These are phyloP conservation scores for Leptocoma aspasia DNA, from an alignment of 2,113 vertebrate genomes.

Conservation along the genomic window DNA sequence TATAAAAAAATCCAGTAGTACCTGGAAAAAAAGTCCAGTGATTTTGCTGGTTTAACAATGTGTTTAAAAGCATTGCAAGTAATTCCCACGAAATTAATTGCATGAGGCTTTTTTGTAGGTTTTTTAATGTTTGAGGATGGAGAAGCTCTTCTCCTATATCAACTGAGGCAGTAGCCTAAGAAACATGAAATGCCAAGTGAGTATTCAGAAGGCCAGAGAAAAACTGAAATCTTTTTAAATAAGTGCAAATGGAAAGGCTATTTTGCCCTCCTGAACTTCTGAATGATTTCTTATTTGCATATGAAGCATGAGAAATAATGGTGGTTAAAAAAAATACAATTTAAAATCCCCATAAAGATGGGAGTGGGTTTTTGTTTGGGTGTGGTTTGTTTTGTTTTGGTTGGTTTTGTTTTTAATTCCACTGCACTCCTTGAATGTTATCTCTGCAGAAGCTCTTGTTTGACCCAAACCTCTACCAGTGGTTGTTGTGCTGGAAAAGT, in stretches of 20 bases:
- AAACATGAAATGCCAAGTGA: neutral
- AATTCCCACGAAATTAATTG: neutral
- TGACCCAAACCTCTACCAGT: neutral
- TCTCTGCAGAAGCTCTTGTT: neutral
- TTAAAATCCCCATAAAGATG: neutral
- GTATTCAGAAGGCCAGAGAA: neutral
- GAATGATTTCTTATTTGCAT: neutral
- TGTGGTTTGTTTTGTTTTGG: neutral
- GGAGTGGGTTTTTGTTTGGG: neutral
- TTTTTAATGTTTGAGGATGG: neutral
- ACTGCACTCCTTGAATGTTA: neutral
- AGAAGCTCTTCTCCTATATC: neutral
- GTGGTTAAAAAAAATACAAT: neutral
- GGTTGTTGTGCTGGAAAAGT: neutral
- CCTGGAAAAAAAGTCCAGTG: neutral
- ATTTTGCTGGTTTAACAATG: neutral
- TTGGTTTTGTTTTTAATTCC: neutral
- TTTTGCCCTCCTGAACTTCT: neutral
- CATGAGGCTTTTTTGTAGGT: neutral
- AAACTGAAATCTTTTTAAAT: neutral
- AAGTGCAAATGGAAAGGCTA: neutral
- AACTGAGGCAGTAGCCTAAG: neutral
- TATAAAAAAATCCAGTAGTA: neutral
- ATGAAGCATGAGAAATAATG: neutral
- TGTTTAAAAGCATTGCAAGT: neutral